Base-by-base conservation (phyloP, 2,113 vertebrate genomes). In the Theristicus caerulescens region DNA sequence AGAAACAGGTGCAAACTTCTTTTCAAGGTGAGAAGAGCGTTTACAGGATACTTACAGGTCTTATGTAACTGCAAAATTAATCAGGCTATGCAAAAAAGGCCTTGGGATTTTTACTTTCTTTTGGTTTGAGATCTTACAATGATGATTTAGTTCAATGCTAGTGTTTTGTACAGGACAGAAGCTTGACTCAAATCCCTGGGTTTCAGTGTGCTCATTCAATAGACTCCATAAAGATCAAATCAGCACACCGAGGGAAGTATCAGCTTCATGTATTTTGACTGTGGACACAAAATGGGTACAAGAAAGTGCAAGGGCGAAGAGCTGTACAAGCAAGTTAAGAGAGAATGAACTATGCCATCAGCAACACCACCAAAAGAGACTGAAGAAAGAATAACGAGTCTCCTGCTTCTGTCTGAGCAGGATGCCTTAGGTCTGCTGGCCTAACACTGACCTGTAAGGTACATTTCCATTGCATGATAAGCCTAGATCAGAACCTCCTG, bases 21-120 rank as follows among this genome's bases (percentile, higher is more conserved):
- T 85, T 72, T 76, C 94, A 90, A 89, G 89, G 91, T 93, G 81
- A 95, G 66, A 87, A 73, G n/a, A 72, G 42, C 54, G 40, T 87
- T 95, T 90, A 87, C 66, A 95, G 49, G 36, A 69, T 49, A 52
- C 15, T n/a, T n/a, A 70, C n/a, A 58, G 74, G 66, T 93, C 70
- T 86, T 82, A 66, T 11, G 13, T 32, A 94, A 76, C 54, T 58
- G 49, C 65, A 84, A 52, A 86, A 64, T 57, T 26, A 18, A 61
- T 44, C 69, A 74, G 27, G 54, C 42, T 79, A 11, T 46, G 52
- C 31, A 49, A 62, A 86, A 36, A 62, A 74, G 3, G 9, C 44
- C n/a, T 65, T 57, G 61, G 29, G 36, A n/a, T 72, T 87, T 82
- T 89, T 58, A 29, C 17, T 58, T 82, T 9, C 0, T 2, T 76